Conservation (phyloP, 2,888 invertebrate genomes). For the Apamea sordens region DNA sequence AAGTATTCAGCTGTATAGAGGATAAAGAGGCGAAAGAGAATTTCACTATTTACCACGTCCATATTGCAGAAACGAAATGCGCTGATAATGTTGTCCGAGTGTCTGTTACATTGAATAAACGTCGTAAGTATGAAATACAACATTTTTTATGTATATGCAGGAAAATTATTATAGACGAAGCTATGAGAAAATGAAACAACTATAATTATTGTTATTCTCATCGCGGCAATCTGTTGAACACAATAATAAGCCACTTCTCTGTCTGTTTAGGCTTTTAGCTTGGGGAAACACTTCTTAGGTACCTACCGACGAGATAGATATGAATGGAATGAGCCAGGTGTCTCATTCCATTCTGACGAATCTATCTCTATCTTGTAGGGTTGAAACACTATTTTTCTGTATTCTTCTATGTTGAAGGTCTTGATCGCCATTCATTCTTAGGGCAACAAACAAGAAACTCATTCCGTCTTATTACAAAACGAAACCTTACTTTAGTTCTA, state of each 20-base stretch:
- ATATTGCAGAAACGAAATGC: conserved; percentile 75
- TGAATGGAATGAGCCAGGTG: neutral
- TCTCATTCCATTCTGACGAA: neutral
- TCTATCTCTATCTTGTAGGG: neutral
- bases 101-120: conserved; percentile 76
- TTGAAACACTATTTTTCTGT: neutral
- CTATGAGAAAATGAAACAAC: neutral
- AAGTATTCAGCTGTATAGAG: conserved; percentile 49
- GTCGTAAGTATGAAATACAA: conserved; percentile 71
- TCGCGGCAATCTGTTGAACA: neutral
- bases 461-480: too few species aligned
- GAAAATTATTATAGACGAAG: neutral
- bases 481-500: too few species aligned
- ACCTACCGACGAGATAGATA: too few species aligned
- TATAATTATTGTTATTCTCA: too few species aligned
- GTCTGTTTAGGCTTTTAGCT: neutral
- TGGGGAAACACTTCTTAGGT: neutral
- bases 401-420: neutral
- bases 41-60: conserved; percentile 72
- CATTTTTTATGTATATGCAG: neutral
- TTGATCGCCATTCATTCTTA: neutral
- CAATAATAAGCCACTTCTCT: conserved; percentile 6
- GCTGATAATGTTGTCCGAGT: conserved; percentile 70
- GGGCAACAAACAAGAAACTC: too few species aligned
- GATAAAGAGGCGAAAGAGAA: conserved; percentile 62